Evolutionary conservation across 1,140 invertebrate genomes (phyloP), one percentile per base, ranked within the genome.

Genomic region (Nylanderia fulva): DNA sequence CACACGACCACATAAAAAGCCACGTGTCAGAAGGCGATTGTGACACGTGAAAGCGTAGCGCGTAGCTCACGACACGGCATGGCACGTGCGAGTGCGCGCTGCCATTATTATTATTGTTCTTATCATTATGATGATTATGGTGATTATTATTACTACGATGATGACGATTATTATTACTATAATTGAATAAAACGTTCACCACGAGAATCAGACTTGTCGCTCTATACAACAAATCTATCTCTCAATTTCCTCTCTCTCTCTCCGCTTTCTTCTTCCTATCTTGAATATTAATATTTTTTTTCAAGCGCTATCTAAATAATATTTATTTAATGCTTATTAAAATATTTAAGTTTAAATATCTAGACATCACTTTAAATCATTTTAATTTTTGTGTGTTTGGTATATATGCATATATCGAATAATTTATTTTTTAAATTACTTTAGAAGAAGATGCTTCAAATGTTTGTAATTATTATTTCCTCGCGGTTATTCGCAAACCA

Each of bases 161-260:
- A 85, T 89, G 86, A 91, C 88, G 85, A 91, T 90, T 92, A 91
- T 93, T 92, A 92, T 89, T 92, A 90, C 88, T 92, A 88, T 92
- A 90, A 92, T 92, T 91, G 91, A 93, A 93, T 93, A 93, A 93
- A 93, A 93, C 84, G 90, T 93, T 93, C 91, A 93, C 92, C 88
- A 92, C 89, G 88, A 91, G 76, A 3, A 54, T 76, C 27, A 15
- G 45, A 61, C n/a, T 68, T 15, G 39, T 27, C 11, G 0, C 0
- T 42, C 45, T 64, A n/a, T n/a, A n/a, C n/a, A n/a, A n/a, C n/a
- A n/a, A 18, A 24, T 15, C 33, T n/a, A 6, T 56, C 4, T n/a
- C n/a, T 58, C 33, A 18, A 58, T 9, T 33, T 9, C 21, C 56
- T 58, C 21, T 27, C 11, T 52, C n/a, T 13, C 13, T 15, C 13